These are phyloP conservation scores for Rugalucina vietnamica DNA, from an alignment of 2,888 invertebrate genomes.

Conservation along the genomic window DNA sequence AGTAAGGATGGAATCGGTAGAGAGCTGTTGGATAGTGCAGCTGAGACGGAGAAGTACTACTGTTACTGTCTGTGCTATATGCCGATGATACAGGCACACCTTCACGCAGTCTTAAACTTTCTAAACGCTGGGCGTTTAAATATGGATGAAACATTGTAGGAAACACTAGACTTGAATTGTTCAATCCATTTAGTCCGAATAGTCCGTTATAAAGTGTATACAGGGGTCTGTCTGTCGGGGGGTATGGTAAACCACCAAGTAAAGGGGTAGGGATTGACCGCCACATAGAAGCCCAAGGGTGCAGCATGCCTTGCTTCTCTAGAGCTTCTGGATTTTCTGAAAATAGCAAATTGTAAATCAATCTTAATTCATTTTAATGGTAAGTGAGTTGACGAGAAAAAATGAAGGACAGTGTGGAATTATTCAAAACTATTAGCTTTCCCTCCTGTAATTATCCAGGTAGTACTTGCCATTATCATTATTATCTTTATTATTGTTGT, in stretches of 20 bases:
- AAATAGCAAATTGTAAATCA: constrained; percentile 38
- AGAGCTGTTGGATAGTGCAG: constrained; percentile 69
- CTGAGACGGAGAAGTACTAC: constrained; percentile 52
- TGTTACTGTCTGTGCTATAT: constrained; percentile 47
- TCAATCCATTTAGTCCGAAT: constrained; percentile 72
- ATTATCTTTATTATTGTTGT: no score
- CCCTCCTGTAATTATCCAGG: no score
- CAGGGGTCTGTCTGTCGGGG: constrained; percentile 67
- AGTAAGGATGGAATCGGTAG: constrained; percentile 77
- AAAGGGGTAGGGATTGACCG: constrained; percentile 73
- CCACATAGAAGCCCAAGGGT: constrained; percentile 73
- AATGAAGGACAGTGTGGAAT: no score
- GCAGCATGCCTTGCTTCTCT: constrained; percentile 71
- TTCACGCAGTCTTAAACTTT: constrained; percentile 65
- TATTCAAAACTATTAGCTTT: no score
- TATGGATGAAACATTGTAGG: constrained; percentile 68
- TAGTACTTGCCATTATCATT: no score
- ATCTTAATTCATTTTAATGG: no score
- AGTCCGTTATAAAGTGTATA: constrained; percentile 74
- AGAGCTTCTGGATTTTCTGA: constrained; percentile 70
- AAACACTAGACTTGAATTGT: constrained; percentile 70
- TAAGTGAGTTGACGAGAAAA: no score
- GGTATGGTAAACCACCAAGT: constrained; percentile 61
- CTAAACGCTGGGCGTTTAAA: constrained; percentile 63
- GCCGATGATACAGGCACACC: constrained; percentile 59